These are phyloP conservation scores for Todiramphus chloris DNA, from an alignment of 2,113 vertebrate species.

Conservation along the genomic window DNA sequence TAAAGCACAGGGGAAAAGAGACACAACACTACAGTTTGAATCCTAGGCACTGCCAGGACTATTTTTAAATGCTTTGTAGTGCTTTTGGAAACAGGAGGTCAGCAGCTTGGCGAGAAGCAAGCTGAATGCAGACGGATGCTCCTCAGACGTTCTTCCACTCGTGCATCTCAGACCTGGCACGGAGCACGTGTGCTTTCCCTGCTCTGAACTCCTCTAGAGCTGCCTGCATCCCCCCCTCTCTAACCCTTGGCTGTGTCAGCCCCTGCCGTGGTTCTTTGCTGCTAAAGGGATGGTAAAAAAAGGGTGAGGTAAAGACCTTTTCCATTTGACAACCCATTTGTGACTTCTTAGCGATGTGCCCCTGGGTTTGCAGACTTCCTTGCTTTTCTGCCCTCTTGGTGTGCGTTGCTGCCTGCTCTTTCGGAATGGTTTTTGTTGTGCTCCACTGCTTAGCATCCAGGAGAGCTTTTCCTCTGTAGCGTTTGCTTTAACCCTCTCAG, in stretches of 20 bases:
- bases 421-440: not conserved
- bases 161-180: fast-evolving
- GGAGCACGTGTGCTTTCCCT: not conserved
- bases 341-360: not conserved
- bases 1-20: not conserved
- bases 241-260: not conserved
- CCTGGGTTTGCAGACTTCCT: not conserved
- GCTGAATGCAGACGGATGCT: not conserved
- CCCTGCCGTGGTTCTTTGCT: not conserved
- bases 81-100: not conserved
- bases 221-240: not conserved
- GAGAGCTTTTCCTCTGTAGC: not conserved
- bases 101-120: not conserved
- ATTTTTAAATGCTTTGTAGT: not conserved
- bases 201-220: not conserved
- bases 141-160: fast-evolving
- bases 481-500: not conserved
- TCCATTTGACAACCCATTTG: too few relatives aligned
- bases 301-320: not conserved
- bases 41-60: not conserved
- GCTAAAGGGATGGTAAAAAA: not conserved
- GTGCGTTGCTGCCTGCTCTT: not conserved
- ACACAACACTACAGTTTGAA: not conserved
- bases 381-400: not conserved
- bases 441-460: not conserved